These are phyloP conservation scores for Mormyrus lacerda DNA, from an alignment of 2,113 vertebrate species.

Conservation along the genomic window DNA sequence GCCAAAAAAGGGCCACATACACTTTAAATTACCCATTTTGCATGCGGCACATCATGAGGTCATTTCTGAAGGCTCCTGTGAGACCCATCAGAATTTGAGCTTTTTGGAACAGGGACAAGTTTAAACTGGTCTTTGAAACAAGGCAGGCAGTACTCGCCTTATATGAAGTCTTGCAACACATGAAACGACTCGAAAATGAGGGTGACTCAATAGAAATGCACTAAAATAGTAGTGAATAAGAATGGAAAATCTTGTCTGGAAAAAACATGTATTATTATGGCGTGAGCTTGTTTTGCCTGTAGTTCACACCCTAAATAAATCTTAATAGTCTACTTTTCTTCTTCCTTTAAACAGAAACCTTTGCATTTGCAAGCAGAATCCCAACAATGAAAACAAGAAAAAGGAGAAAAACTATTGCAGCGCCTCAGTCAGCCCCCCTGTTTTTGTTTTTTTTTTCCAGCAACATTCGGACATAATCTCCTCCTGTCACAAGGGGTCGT, in stretches of 20 bases:
- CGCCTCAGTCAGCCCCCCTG: not conserved
- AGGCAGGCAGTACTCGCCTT: not conserved
- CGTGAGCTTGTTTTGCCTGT: not conserved
- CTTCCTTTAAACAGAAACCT: not conserved
- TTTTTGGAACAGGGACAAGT: not conserved
- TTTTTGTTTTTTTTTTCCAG: not conserved
- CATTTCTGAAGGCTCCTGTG: not conserved
- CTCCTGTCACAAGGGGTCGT: constrained; percentile 10
- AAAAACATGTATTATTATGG: not conserved
- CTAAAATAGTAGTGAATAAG: not conserved
- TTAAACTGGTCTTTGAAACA: constrained; percentile 4
- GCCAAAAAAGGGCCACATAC: not conserved
- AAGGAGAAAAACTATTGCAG: not conserved
- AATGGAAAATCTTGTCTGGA: not conserved
- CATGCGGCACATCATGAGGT: not conserved
- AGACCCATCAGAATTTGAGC: not conserved
- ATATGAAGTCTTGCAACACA: not conserved
- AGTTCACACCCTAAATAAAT: not conserved
- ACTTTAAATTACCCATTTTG: not conserved
- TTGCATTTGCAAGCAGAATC: not conserved
- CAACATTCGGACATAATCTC: not conserved
- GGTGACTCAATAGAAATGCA: not conserved
- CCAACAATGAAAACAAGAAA: not conserved
- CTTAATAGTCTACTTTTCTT: not conserved
- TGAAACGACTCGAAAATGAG: not conserved